A percentile compares a stretch with the other conserved stretches of the same genome.
Evolutionary conservation across 2,797 vertebrate species (phyloP).

Genomic region (Brachymystax lenok): DNA sequence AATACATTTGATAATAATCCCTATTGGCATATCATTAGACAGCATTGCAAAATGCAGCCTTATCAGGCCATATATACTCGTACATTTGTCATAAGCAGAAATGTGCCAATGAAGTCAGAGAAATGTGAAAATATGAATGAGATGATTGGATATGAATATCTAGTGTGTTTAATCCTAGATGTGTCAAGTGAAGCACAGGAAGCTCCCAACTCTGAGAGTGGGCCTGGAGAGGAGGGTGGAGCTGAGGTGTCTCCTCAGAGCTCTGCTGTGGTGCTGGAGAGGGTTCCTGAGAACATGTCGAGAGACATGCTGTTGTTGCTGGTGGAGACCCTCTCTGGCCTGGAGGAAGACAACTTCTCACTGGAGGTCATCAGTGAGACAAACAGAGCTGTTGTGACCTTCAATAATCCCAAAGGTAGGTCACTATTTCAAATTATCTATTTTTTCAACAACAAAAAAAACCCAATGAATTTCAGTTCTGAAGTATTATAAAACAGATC

Average conservation of each 20-base stretch:
- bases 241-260: background rate
- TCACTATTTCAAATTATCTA: background rate
- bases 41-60: too few species aligned
- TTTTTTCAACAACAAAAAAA: background rate
- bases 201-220: background rate
- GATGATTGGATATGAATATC: background rate
- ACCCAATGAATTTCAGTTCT: background rate
- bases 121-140: background rate
- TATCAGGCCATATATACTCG: too few species aligned
- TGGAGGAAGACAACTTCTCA: slow-evolving; percentile 43
- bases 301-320: slow-evolving; percentile 59
- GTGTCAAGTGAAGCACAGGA: background rate
- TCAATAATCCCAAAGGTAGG: slow-evolving; percentile 56
- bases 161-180: background rate
- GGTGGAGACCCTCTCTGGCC: slow-evolving; percentile 58
- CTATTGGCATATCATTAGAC: too few species aligned
- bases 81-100: too few species aligned
- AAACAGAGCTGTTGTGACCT: slow-evolving; percentile 58
- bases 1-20: background rate
- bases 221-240: background rate
- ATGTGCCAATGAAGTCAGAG: too few species aligned
- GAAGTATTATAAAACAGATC: background rate
- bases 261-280: slow-evolving; percentile 55
- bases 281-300: slow-evolving; percentile 33
- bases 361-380: slow-evolving; percentile 67